Base-by-base conservation (phyloP, 2,113 vertebrate species). In the Silurus asotus region DNA sequence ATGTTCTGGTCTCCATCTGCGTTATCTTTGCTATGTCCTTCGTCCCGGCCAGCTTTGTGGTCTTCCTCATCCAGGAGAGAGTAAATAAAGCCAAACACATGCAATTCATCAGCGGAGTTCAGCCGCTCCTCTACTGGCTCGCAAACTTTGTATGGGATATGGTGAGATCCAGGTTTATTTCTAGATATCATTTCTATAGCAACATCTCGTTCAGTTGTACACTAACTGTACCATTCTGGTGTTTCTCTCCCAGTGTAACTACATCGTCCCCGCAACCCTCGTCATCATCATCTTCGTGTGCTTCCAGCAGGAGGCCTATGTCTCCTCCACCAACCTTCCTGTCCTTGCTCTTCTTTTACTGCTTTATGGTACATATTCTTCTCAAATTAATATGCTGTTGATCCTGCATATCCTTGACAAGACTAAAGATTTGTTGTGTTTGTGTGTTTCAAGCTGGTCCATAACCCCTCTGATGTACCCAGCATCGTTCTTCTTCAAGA, bases 401-500 rank as follows among this genome's bases (percentile, higher is more conserved):
- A 23, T 51, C 9, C 48, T n/a, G 15, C 19, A 58, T 61, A 11
- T 59, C 0, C 77, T 48, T 17, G 9, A 11, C 11, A 10, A 61
- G 77, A 11, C 9, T 45, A 2, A 48, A 20, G 28, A 55, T 4
- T 49, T 62, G 67, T 72, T 78, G 49, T 87, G 4, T 74, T 14
- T 55, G 28, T 88, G 11, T 90, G 61, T 45, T 37, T 88, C 5
- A 92, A 99, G 98, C 89, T 99, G 98, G 98, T 98, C 98, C 1
- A 99, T 99, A 92, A 99, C 98, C 0, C 98, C 98, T 55, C 95
- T 99, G 91, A 99, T 99, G 98, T 99, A 99, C 91, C 98, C 98
- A 8, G 98, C 98, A 25, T 99, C 98, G 8, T 99, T 99, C 14
- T 95, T 99, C 92, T 99, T 99, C 90, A 98, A 98, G 94, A 99